Evolutionary conservation across 2,888 invertebrate genomes (phyloP).

Genomic region (Lydus trimaculatus): DNA sequence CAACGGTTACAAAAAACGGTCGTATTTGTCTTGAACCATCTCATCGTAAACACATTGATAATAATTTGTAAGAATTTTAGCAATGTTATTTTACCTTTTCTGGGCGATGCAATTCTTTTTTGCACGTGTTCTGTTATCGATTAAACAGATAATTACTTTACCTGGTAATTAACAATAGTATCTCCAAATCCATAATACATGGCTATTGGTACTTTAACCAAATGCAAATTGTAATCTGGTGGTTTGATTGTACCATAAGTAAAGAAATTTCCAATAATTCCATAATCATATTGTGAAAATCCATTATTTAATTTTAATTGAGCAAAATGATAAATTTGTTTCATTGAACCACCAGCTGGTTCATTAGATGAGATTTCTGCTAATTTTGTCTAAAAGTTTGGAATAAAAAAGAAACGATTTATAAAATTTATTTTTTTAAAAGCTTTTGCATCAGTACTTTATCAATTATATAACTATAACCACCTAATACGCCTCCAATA

Average conservation of each 20-base stretch:
- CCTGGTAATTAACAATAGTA: slow-evolving; percentile 4
- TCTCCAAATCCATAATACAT: slow-evolving; percentile 18
- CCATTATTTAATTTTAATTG: slow-evolving; percentile 17
- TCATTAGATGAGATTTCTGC: slow-evolving; percentile 20
- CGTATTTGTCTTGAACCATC: no score
- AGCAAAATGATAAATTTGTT: slow-evolving; percentile 19
- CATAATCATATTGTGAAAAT: slow-evolving; percentile 23
- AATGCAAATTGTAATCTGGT: slow-evolving; percentile 21
- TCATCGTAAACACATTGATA: no score
- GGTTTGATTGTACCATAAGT: slow-evolving; percentile 18
- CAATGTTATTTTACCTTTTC: no score
- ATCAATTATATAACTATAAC: not conserved
- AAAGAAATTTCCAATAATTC: slow-evolving; percentile 17
- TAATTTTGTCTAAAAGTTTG: slow-evolving; percentile 11
- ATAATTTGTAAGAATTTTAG: no score
- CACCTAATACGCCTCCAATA: not conserved
- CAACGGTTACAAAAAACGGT: no score
- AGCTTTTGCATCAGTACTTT: not conserved
- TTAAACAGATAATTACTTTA: not conserved
- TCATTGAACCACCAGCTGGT: slow-evolving; percentile 12
- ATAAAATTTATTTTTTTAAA: not conserved
- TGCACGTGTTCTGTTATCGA: no score
- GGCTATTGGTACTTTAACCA: slow-evolving; percentile 21
- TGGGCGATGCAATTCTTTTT: no score
- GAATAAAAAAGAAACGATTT: not conserved